Base-by-base conservation (phyloP, 2,797 vertebrate species). In the Urosaurus nigricauda region DNA sequence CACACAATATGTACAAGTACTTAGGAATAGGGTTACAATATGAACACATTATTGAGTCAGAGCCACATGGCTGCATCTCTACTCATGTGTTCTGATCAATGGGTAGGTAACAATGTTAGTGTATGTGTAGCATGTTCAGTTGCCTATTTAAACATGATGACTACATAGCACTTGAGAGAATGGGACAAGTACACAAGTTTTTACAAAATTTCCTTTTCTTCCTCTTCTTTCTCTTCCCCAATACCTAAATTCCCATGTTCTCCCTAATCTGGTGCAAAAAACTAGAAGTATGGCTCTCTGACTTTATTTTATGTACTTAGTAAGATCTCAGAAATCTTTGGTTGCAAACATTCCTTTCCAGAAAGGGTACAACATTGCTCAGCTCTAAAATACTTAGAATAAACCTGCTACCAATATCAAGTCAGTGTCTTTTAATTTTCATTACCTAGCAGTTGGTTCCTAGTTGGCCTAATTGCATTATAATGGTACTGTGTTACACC, bases 401-500 rank as follows among this genome's bases (percentile, higher is more conserved):
- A 95, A 89, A 93, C 91, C 84, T 94, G 51, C 94, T 93, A 94
- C 91, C 92, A 91, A 91, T 93, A 73, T 86, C 51, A 81, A 91
- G 29, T 90, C 68, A 91, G 94, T 53, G 89, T 92, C 83, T 95
- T 96, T 91, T 90, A 88, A 93, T 95, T 78, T 95, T 93, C 92
- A 26, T 87, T 95, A 95, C 89, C 93, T 95, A 96, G 93, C 94
- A 96, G 93, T 93, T 97, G 92, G 93, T 96, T 90, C 87, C 93
- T 93, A 93, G 90, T 95, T 92, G 94, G 77, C 47, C 85, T 96
- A 96, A 97, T 96, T 95, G 82, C 86, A 93, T 94, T 96, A 92
- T 97, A 97, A 97, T 96, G 89, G 89, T 86, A 96, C 94, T 95
- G 88, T 93, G 84, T 91, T 94, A 58, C 78, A 94, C 92, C 95